phyloP scores from a whole-genome alignment of 2,888 invertebrate species.

The Pyrrhia umbra region DNA sequence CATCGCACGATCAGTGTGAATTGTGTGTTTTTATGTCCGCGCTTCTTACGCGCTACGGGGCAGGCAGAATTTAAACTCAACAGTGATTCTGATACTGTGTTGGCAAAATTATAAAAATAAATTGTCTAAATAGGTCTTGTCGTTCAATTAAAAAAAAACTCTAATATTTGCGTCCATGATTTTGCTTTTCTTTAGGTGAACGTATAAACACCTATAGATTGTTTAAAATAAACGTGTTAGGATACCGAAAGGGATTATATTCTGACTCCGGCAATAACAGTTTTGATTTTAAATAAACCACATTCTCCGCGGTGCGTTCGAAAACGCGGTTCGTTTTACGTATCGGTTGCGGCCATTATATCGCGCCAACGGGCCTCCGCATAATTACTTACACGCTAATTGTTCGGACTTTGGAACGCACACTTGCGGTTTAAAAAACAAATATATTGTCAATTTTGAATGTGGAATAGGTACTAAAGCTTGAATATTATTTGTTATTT shows the following conservation, averaged over 20 bases:
- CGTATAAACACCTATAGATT: no score
- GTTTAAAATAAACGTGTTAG: background rate
- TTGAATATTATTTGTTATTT: slow-evolving; percentile 32
- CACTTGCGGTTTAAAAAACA: slow-evolving; percentile 47
- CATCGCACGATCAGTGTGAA: slow-evolving; percentile 64
- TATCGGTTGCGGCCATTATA: slow-evolving; percentile 78
- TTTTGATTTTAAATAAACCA: slow-evolving; percentile 58
- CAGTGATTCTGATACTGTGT: background rate
- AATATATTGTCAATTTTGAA: slow-evolving; percentile 51
- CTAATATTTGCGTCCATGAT: background rate
- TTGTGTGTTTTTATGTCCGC: slow-evolving; percentile 53
- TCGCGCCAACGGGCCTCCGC: slow-evolving; percentile 74
- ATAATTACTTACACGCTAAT: slow-evolving; percentile 83
- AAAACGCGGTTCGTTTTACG: slow-evolving; percentile 73
- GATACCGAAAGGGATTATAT: slow-evolving; percentile 17
- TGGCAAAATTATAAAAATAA: background rate
- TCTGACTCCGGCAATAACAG: slow-evolving; percentile 31
- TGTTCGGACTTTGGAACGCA: slow-evolving; percentile 72
- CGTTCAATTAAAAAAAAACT: background rate
- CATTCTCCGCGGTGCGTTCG: slow-evolving; percentile 61
- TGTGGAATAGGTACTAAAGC: slow-evolving; percentile 35
- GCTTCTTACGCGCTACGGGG: slow-evolving; percentile 35
- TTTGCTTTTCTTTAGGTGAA: no score
- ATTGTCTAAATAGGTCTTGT: background rate
- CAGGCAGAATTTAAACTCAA: slow-evolving; percentile 20